phyloP scores from a whole-genome alignment of 2,113 vertebrate species.

The Aleadryas rufinucha region DNA sequence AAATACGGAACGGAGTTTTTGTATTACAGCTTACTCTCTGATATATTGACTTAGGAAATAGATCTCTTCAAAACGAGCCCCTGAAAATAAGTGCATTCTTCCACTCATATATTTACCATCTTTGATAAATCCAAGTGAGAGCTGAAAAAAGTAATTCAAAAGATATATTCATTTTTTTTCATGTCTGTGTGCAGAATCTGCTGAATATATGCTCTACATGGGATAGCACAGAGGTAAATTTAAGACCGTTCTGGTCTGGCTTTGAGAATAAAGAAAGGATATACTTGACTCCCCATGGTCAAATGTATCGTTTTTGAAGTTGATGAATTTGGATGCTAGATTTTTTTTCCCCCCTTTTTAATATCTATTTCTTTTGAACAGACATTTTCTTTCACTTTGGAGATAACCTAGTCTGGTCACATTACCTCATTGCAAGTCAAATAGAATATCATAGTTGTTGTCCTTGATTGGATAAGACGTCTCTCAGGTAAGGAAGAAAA shows the following conservation, averaged over 20 bases:
- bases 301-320: not conserved
- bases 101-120: not conserved
- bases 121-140: not conserved
- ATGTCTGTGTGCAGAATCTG: fast-evolving
- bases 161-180: not conserved
- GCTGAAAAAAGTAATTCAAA: not conserved
- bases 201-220: not conserved
- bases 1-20: fast-evolving
- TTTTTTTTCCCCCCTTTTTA: not conserved
- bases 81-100: not conserved
- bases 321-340: not conserved
- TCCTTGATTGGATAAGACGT: not conserved
- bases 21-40: not conserved
- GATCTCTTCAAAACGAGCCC: not conserved
- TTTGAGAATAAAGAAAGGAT: not conserved
- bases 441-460: not conserved
- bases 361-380: not conserved
- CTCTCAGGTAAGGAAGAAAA: not conserved
- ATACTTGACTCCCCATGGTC: fast-evolving
- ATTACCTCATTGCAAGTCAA: not conserved
- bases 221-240: not conserved
- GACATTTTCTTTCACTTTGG: not conserved
- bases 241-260: not conserved
- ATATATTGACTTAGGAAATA: not conserved
- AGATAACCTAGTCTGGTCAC: not conserved